These are phyloP conservation scores for Luscinia luscinia DNA, from an alignment of 2,797 vertebrate species.

Conservation along the genomic window DNA sequence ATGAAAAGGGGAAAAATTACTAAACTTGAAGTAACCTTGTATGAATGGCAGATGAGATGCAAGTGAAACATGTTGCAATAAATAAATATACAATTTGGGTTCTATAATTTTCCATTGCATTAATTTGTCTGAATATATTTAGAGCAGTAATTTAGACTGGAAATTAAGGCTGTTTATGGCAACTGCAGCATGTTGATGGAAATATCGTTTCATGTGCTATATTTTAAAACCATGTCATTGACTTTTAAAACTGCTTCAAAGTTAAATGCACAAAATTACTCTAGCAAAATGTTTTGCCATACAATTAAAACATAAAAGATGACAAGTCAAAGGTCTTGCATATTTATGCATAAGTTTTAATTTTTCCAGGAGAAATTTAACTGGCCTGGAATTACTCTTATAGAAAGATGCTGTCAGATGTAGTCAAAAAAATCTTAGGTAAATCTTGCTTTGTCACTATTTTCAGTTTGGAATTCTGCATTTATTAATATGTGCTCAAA, in stretches of 20 bases:
- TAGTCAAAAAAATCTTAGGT: not conserved
- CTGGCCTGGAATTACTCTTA: not conserved
- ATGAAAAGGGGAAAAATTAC: not conserved
- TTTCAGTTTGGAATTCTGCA: not conserved
- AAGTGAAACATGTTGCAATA: conserved; percentile 35
- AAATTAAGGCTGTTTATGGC: conserved; percentile 61
- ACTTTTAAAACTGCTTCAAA: conserved; percentile 48
- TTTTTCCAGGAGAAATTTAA: conserved; percentile 15
- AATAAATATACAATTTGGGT: conserved; percentile 43
- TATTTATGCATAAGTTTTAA: conserved; percentile 16
- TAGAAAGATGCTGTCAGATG: not conserved
- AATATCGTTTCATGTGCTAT: not conserved
- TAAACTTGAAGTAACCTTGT: conserved; percentile 49
- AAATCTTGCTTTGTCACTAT: not conserved
- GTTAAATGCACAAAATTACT: conserved; percentile 38
- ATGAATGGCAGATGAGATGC: conserved; percentile 3
- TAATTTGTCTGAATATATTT: conserved; percentile 63
- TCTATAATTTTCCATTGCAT: conserved; percentile 60
- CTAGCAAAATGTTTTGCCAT: conserved; percentile 17
- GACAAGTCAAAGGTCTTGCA: conserved; percentile 5
- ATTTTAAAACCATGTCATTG: conserved; percentile 59
- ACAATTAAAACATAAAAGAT: conserved; percentile 29
- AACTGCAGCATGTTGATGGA: conserved; percentile 51
- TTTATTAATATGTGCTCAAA: not conserved
- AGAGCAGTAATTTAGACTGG: conserved; percentile 56